Base-by-base conservation (phyloP, 2,797 vertebrate genomes). In the Sebastes vulpes region DNA sequence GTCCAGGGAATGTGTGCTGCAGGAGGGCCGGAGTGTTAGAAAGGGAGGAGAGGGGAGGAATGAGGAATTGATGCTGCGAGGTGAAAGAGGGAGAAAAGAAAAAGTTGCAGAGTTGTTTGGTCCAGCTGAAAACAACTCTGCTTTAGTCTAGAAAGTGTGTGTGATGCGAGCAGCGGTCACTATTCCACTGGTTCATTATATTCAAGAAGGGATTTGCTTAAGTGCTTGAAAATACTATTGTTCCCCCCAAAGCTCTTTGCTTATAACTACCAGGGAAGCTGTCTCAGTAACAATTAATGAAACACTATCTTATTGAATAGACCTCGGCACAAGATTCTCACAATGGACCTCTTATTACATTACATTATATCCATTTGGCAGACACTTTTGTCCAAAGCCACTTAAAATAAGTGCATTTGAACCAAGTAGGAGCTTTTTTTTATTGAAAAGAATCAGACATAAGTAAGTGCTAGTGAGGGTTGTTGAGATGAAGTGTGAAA, bases 1-100 rank as follows among this genome's bases (percentile, higher is more conserved):
- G 95, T 94, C 95, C 92, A 59, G 94, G 94, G 94, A 95, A 76
- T 76, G 89, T 80, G 89, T 88, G 90, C 78, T 84, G 88, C 82
- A 75, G 75, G 80, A 86, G 79, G 77, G 72, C 76, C 9, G 25
- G 28, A 66, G 81, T 76, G 80, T 65, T 68, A 25, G 57, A 75
- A 64, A 72, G 63, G 54, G 77, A 76, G 69, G 48, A 57, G 18
- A 12, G 69, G 38, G 53, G 52, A 59, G 60, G 61, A 54, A 20
- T 48, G 53, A 83, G 73, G 66, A 66, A 83, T 54, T 83, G 81
- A 82, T 81, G 80, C 57, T 63, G 57, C 4, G 46, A 82, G 72
- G 74, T 65, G 54, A 56, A 46, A 67, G 74, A 56, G n/a, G 56
- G 20, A 65, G 16, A 20, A 54, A 46, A 67, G 66, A 75, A 86